Conservation (phyloP, 2,888 invertebrate genomes). For the Microchrysa polita region DNA sequence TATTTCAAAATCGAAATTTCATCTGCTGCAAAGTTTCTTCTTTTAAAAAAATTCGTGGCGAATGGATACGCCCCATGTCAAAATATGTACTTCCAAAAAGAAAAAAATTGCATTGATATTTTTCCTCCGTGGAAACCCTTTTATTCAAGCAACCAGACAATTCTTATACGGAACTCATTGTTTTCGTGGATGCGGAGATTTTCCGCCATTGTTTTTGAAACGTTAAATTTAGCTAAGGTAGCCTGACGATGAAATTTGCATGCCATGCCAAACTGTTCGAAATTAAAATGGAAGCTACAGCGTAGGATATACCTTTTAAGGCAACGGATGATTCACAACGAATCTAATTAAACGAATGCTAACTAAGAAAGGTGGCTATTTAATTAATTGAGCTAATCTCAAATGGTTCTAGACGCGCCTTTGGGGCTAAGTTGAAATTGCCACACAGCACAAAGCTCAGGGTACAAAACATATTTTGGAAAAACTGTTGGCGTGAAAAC, state of each 20-base stretch:
- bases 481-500: constrained; percentile 5
- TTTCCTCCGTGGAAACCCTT: not conserved
- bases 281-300: too few species aligned
- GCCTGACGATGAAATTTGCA: constrained; percentile 19
- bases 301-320: too few species aligned
- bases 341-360: constrained; percentile 35
- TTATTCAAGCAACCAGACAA: not conserved
- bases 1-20: too few species aligned
- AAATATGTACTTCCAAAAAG: too few species aligned
- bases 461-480: not conserved
- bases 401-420: constrained; percentile 13
- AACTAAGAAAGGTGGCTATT: constrained; percentile 36
- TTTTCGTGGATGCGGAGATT: not conserved
- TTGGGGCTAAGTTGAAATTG: constrained; percentile 6
- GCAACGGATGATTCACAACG: constrained; percentile 1
- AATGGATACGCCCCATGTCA: too few species aligned
- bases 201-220: not conserved
- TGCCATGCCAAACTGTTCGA: constrained; percentile 8
- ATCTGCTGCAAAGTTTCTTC: too few species aligned
- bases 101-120: too few species aligned
- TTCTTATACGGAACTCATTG: not conserved
- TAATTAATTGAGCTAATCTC: constrained; percentile 39
- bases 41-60: too few species aligned
- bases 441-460: constrained; percentile 5
- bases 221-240: not conserved